phyloP scores from a whole-genome alignment of 2,113 vertebrate genomes.

The Phyllopteryx taeniolatus region DNA sequence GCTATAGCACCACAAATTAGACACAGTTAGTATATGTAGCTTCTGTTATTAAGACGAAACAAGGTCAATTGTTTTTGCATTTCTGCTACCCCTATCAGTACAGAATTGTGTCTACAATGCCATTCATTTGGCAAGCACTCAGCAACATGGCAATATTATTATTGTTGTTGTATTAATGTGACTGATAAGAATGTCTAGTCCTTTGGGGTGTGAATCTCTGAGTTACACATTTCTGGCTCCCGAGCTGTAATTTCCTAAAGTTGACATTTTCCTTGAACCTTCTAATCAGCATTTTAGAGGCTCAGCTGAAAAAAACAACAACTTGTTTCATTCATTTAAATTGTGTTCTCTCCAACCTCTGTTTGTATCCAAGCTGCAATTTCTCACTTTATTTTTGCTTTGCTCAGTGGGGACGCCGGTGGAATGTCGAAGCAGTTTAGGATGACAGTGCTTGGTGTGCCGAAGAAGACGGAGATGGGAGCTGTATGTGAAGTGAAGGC shows the following conservation, averaged over 20 bases:
- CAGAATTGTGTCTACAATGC: not conserved
- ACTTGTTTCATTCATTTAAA: constrained; percentile 40
- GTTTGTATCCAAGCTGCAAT: constrained; percentile 35
- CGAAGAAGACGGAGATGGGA: constrained; percentile 13
- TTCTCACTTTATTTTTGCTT: constrained; percentile 40
- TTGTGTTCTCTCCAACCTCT: constrained; percentile 23
- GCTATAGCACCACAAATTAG: constrained; percentile 1
- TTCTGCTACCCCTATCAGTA: not conserved
- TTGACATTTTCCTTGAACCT: constrained; percentile 39
- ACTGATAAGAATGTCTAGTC: not conserved
- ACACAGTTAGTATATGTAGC: not conserved
- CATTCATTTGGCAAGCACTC: not conserved
- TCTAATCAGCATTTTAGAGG: constrained; percentile 48
- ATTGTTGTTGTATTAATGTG: not conserved
- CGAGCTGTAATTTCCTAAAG: constrained; percentile 40
- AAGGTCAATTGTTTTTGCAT: not conserved
- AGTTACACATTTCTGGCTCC: constrained; percentile 26
- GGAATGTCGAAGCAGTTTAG: constrained; percentile 61
- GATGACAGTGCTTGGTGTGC: constrained; percentile 52
- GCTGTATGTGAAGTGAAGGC: constrained; percentile 45
- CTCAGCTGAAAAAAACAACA: constrained; percentile 22
- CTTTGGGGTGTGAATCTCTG: constrained; percentile 3
- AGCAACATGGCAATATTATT: not conserved
- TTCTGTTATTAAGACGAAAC: not conserved
- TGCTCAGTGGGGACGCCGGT: constrained; percentile 47